A percentile compares a stretch with the other conserved stretches of the same genome.
Evolutionary conservation across 1,140 invertebrate genomes (phyloP).

Genomic region (Platyura marginata): DNA sequence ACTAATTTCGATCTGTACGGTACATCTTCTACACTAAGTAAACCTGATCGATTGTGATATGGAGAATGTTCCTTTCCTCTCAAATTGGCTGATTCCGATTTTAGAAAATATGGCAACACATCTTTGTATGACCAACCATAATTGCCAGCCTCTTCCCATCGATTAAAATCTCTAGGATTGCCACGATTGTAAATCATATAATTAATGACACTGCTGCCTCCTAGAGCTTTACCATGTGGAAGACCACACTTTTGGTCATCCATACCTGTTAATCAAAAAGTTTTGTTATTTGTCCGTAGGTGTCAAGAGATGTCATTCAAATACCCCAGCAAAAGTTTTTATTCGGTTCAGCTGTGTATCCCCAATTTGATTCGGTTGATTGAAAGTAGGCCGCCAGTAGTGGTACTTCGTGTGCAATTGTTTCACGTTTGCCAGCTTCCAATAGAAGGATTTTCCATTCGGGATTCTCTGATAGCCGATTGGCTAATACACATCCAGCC

Average conservation of each 20-base stretch:
- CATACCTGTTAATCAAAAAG: constrained; percentile 29
- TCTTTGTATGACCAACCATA: constrained; percentile 54
- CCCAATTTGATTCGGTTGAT: constrained; percentile 43
- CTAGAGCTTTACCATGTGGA: constrained; percentile 42
- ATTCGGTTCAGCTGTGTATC: constrained; percentile 42
- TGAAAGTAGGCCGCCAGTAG: constrained; percentile 34
- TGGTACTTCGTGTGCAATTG: constrained; percentile 45
- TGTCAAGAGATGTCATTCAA: constrained; percentile 6
- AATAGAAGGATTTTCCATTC: constrained; percentile 34
- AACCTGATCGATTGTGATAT: constrained; percentile 35
- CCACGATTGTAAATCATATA: constrained; percentile 82
- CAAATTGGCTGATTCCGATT: constrained; percentile 35
- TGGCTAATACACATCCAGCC: constrained; percentile 67
- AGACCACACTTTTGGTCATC: constrained; percentile 30
- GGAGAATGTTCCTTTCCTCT: constrained; percentile 25
- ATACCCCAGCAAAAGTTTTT: constrained; percentile 31
- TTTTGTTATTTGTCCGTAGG: constrained; percentile 4
- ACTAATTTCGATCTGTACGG: constrained; percentile 31
- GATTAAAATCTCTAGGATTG: constrained; percentile 52
- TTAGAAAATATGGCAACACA: constrained; percentile 45
- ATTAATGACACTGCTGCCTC: constrained; percentile 63
- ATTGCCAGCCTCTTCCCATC: constrained; percentile 49
- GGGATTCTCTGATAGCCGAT: constrained; percentile 35
- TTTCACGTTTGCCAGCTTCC: constrained; percentile 49
- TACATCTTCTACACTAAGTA: constrained; percentile 31